Percentiles rank a stretch among this genome's conserved stretches.
Conservation (phyloP, 2,113 vertebrate genomes). For the Sphaerodactylus townsendi region DNA sequence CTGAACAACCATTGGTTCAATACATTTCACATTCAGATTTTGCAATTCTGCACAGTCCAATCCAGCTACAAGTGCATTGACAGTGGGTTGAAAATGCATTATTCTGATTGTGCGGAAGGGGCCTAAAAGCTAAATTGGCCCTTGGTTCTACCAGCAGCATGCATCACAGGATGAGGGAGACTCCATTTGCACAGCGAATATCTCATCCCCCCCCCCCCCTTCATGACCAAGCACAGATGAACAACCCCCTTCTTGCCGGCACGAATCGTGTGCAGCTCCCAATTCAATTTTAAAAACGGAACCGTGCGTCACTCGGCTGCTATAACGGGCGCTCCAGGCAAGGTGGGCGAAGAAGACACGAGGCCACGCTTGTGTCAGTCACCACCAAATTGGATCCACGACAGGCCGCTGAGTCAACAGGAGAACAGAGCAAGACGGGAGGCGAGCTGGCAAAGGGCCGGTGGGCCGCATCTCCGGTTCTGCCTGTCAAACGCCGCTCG, state of each 20-base stretch:
- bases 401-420: slow-evolving; percentile 26
- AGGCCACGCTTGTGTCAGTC: slow-evolving; percentile 29
- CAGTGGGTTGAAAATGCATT: too few species aligned
- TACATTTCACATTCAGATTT: too few species aligned
- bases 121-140: slow-evolving; percentile 29
- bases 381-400: slow-evolving; percentile 34
- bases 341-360: slow-evolving; percentile 5
- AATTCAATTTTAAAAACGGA: slow-evolving; percentile 66
- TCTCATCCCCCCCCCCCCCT: slow-evolving; percentile 60
- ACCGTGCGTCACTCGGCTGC: slow-evolving; percentile 61
- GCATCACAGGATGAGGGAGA: slow-evolving; percentile 50
- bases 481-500: too few species aligned
- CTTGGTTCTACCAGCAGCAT: slow-evolving; percentile 14
- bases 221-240: slow-evolving; percentile 61
- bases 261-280: slow-evolving; percentile 67
- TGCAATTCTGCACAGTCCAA: too few species aligned
- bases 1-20: too few species aligned
- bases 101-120: too few species aligned
- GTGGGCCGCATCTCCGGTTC: too few species aligned
- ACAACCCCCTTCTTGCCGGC: slow-evolving; percentile 62
- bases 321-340: slow-evolving; percentile 56
- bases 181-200: slow-evolving; percentile 63
- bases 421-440: not conserved
- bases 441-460: not conserved
- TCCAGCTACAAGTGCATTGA: too few species aligned